These are phyloP conservation scores for Autographa pulchrina DNA, from an alignment of 2,888 invertebrate species.

Conservation along the genomic window DNA sequence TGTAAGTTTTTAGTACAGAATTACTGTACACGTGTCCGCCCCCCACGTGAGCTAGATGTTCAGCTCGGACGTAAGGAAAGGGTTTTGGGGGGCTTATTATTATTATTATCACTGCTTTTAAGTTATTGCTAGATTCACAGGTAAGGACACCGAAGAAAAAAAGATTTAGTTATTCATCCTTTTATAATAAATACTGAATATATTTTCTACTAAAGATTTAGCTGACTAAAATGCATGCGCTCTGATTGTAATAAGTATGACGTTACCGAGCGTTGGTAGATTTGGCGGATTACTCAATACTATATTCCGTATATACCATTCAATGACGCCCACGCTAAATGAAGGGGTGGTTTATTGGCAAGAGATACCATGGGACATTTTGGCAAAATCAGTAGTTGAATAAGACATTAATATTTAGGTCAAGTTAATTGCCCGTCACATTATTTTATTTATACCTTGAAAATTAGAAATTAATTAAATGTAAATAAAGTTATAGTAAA, in stretches of 20 bases:
- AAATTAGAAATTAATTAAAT: too few relatives aligned
- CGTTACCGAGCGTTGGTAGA: slow-evolving; percentile 20
- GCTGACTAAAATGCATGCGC: slow-evolving; percentile 3
- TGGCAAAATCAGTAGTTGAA: slow-evolving; percentile 2
- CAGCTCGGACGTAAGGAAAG: too few relatives aligned
- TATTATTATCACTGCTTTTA: too few relatives aligned
- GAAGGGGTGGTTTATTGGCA: slow-evolving; percentile 26
- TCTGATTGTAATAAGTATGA: slow-evolving; percentile 21
- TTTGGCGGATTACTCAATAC: slow-evolving; percentile 32
- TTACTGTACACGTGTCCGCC: too few relatives aligned
- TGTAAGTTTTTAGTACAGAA: too few relatives aligned
- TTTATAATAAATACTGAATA: not conserved
- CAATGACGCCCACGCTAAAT: slow-evolving; percentile 25
- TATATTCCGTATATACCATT: slow-evolving; percentile 29
- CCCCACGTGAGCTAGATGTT: too few relatives aligned
- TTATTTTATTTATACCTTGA: not conserved
- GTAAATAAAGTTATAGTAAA: too few relatives aligned
- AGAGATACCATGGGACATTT: slow-evolving; percentile 8
- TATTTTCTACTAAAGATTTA: not conserved
- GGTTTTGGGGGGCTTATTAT: too few relatives aligned
- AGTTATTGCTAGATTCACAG: too few relatives aligned
- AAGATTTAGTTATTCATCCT: too few relatives aligned
- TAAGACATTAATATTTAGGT: slow-evolving; percentile 4
- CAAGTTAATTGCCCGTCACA: not conserved
- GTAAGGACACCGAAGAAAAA: too few relatives aligned